phyloP scores from a whole-genome alignment of 2,888 invertebrate species.

The Melipona beecheii region DNA sequence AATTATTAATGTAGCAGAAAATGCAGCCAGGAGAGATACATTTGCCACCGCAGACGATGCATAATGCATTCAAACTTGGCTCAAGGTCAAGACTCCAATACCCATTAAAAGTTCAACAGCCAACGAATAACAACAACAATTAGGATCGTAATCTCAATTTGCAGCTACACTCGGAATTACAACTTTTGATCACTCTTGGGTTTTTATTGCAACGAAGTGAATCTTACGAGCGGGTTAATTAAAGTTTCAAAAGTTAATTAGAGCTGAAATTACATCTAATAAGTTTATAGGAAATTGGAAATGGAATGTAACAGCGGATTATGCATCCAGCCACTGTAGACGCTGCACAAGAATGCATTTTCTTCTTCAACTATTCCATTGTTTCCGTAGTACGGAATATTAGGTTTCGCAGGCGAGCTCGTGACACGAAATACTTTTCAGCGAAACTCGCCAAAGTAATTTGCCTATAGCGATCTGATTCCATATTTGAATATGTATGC shows the following conservation, averaged over 20 bases:
- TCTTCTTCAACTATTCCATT: background rate
- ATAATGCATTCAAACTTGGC: background rate
- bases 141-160: too few relatives aligned
- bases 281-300: background rate
- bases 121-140: background rate
- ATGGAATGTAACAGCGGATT: background rate
- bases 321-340: background rate
- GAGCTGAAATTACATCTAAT: background rate
- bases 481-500: background rate
- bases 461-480: background rate
- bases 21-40: background rate
- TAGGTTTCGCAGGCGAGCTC: background rate
- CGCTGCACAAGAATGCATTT: background rate
- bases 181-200: background rate
- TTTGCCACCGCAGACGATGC: background rate
- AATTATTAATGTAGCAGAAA: slow-evolving; percentile 14
- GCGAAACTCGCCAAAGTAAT: background rate
- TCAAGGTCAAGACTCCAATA: slow-evolving; percentile 10
- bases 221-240: background rate
- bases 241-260: background rate
- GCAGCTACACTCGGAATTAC: background rate
- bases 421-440: slow-evolving; percentile 10
- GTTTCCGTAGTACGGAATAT: slow-evolving; percentile 11
- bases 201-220: background rate
- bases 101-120: background rate